Evolutionary conservation across 2,113 vertebrate genomes (phyloP).

Genomic region (Microcebus jonahi): DNA sequence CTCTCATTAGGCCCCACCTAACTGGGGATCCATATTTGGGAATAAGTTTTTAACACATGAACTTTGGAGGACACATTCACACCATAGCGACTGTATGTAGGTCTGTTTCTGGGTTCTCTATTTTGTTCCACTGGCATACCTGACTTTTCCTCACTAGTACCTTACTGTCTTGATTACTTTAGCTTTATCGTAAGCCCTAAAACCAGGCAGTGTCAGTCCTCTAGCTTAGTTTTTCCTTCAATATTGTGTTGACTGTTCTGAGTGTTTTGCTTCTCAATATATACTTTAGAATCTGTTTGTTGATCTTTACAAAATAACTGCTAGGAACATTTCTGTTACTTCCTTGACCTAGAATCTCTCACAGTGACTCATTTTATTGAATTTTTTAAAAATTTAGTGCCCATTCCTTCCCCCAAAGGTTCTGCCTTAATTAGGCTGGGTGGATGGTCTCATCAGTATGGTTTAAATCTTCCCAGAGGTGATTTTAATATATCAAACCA

Average conservation of each 20-base stretch:
- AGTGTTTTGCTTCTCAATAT: neutral
- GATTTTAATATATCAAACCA: neutral
- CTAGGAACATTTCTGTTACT: neutral
- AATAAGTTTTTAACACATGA: neutral
- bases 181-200: neutral
- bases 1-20: neutral
- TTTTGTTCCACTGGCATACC: neutral
- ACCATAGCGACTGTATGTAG: neutral
- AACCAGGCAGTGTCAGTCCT: neutral
- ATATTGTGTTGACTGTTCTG: neutral
- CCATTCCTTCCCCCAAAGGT: neutral
- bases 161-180: neutral
- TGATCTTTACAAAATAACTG: neutral
- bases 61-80: neutral
- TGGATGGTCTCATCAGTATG: neutral
- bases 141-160: neutral
- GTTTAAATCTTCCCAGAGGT: neutral
- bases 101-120: neutral
- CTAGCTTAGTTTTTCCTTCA: neutral
- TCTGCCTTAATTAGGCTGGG: neutral
- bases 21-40: too few species aligned
- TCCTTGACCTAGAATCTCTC: neutral
- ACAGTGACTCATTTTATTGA: neutral
- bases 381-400: neutral
- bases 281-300: neutral